Evolutionary conservation across 2,888 invertebrate species (phyloP).

Genomic region (Hymenopus coronatus): DNA sequence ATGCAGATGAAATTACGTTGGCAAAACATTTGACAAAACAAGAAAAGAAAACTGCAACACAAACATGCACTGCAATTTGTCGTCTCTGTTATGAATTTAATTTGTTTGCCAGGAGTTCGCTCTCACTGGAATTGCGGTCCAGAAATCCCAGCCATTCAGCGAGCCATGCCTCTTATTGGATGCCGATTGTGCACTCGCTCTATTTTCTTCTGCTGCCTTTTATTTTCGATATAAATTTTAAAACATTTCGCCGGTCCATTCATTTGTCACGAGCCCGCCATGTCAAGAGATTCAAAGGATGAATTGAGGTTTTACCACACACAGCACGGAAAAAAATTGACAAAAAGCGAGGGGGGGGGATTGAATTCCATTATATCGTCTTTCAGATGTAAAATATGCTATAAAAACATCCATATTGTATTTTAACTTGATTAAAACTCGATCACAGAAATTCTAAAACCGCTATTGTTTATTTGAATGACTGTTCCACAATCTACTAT

Average conservation of each 20-base stretch:
- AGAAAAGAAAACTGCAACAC: background rate
- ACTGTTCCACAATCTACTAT: no score
- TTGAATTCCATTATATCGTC: no score
- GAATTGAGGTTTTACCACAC: no score
- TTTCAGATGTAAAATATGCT: no score
- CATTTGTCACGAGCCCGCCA: no score
- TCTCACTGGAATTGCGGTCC: background rate
- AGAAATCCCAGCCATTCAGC: background rate
- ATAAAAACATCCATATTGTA: no score
- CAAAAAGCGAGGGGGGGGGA: no score
- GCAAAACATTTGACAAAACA: background rate
- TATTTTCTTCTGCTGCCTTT: background rate
- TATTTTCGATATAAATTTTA: background rate
- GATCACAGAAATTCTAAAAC: no score
- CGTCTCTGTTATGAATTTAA: background rate
- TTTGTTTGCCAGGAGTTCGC: background rate
- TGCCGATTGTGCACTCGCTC: background rate
- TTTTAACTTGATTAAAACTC: no score
- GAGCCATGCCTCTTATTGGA: background rate
- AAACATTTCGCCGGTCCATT: background rate
- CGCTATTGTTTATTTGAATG: no score
- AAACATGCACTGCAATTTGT: background rate
- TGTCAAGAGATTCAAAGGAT: no score
- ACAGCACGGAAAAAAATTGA: no score
- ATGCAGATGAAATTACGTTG: background rate